A percentile compares a stretch with the other conserved stretches of the same genome.
Conservation (phyloP, 2,888 invertebrate species). For the Drosophila incognita region DNA sequence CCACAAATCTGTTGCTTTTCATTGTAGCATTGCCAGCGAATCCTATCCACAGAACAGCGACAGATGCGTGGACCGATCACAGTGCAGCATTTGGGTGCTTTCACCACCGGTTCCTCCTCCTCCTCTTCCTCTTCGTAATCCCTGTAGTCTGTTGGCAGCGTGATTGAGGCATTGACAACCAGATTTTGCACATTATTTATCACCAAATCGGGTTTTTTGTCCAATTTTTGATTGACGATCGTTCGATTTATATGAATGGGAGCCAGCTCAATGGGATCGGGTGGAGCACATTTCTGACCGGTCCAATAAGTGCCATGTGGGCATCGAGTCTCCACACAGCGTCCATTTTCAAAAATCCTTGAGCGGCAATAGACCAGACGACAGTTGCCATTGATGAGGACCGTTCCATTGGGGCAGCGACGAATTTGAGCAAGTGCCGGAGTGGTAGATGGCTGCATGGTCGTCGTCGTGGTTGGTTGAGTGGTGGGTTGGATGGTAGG, state of each 20-base stretch:
- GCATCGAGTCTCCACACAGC: slow-evolving; percentile 65
- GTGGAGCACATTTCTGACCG: slow-evolving; percentile 58
- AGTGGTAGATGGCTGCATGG: slow-evolving; percentile 6
- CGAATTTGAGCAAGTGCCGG: slow-evolving; percentile 37
- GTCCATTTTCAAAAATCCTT: slow-evolving; percentile 51
- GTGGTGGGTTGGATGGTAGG: neutral
- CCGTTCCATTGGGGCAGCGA: slow-evolving; percentile 66
- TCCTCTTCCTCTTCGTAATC: slow-evolving; percentile 31
- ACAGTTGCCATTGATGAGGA: slow-evolving; percentile 58
- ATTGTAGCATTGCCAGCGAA: slow-evolving; percentile 73
- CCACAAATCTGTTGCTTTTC: slow-evolving; percentile 70
- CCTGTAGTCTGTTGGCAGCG: slow-evolving; percentile 22
- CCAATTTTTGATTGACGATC: slow-evolving; percentile 43
- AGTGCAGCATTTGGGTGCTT: slow-evolving; percentile 64
- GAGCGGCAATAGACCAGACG: slow-evolving; percentile 70
- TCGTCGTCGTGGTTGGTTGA: slow-evolving; percentile 9
- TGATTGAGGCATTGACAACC: slow-evolving; percentile 57
- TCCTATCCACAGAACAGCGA: slow-evolving; percentile 20
- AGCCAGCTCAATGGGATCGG: slow-evolving; percentile 44
- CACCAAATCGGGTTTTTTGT: slow-evolving; percentile 38
- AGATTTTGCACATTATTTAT: slow-evolving; percentile 69
- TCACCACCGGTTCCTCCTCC: neutral
- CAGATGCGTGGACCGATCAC: slow-evolving; percentile 77
- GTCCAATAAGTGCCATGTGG: slow-evolving; percentile 74
- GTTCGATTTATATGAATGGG: slow-evolving; percentile 51